Base-by-base conservation (phyloP, 2,888 invertebrate genomes). In the Andricus quercusramuli region DNA sequence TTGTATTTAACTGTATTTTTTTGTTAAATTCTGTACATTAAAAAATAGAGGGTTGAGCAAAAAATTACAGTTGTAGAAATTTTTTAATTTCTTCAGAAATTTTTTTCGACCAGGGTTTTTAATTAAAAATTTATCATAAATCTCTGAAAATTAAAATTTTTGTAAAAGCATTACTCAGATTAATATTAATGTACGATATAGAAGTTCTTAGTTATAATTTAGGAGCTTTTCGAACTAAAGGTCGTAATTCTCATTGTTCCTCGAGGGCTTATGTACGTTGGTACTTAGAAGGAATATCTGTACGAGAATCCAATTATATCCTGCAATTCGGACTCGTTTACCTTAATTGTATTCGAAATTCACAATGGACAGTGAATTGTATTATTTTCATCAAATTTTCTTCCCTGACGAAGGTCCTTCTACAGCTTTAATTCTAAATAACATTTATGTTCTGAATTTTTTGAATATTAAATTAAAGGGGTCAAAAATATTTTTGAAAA, bases 281-380 rank as follows among this genome's bases (percentile, higher is more conserved):
- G 29, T 70, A 47, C 68, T 70, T 70, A 29, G 68, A 47, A 44
- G 68, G 15, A 70, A 70, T 70, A 70, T 70, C 68, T 32, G 32
- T 65, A 65, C 65, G 20, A 65, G 29, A 20, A 70, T 70, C 68
- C 68, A 70, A 70, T 70, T 70, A 51, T 51, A 70, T 70, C 47
- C 25, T 44, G 68, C 44, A 70, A 70, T 70, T 70, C 68, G 25
- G 47, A 47, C 68, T 70, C 68, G 68, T 70, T 70, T 70, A 70
- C 68, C 47, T 70, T 70, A 25, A 70, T 70, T 70, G 44, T 68
- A 25, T 22, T 47, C 17, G 25, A 70, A 70, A 47, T 17, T n/a
- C 47, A 70, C 68, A 70, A 70, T 70, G 47, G 68, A 15, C 44
- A 22, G 22, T 47, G 17, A 20, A 70, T 70, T 70, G 2, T 70